Evolutionary conservation across 1,140 invertebrate genomes (phyloP), one percentile per base, ranked within the genome.

Genomic region (Chionoecetes opilio): DNA sequence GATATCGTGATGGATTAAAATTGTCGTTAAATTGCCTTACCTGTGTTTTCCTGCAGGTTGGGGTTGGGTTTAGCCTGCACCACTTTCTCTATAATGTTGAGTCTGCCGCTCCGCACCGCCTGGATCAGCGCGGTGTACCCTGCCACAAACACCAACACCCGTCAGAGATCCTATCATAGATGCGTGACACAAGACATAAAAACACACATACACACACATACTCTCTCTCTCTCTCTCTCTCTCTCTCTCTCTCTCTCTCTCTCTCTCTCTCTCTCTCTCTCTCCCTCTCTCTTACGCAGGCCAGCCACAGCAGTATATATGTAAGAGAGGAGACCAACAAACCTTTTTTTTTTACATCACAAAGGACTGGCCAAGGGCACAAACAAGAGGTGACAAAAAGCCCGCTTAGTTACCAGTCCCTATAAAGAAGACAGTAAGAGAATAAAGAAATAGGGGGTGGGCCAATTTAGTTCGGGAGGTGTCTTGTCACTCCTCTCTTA

Each of bases 61-160:
- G 63, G 32, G n/a, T 94, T 90, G 34, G 93, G 86, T 14, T 35
- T 75, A 0, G 93, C 53, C 3, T n/a, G n/a, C 11, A 94, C 46
- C 11, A 94, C 53, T 21, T 41, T 88, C 34, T 31, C 31, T 1
- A 94, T 34, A 17, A 94, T 5, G 34, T 53, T 38, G 32, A 53
- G n/a, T 8, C 82, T 82, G 0, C 93, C 93, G 17, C 29, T 86
- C 6, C n/a, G 31, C 8, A 88, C 93, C 8, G 93, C 93, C 2
- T 89, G 63, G 53, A 90, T 94, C 35, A 94, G 87, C 1, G 93
- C 46, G 3, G 93, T 89, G 53, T 63, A 82, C 9, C 93, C 93
- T 94, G 93, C n/a, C 26, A 86, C 6, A 32, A 85, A 35, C 35
- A 35, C 38, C 5, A 3, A 21, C 35, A 82, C 0, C n/a, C 9